Evolutionary conservation across 2,888 invertebrate species (phyloP), one percentile per base, ranked within the genome.

Genomic region (Rugalucina vietnamica): DNA sequence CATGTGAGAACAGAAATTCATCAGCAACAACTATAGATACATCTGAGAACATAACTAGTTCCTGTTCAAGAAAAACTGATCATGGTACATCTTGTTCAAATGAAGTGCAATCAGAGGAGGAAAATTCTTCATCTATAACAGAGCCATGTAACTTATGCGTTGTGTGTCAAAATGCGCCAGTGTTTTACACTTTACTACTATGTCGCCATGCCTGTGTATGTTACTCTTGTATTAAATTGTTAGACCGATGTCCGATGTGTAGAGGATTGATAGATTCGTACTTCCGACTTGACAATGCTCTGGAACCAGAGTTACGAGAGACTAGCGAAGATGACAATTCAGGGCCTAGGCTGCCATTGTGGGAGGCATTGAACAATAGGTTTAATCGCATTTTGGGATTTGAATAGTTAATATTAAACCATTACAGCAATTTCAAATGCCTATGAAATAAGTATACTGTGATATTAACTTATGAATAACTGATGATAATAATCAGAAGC

Each of bases 161-260:
- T 86, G 98, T 98, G 91, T 98, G 98, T 95, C 97, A 97, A 92
- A 96, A 96, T 91, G 97, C 96, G 92, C 97, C 97, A 29, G 96
- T 98, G 76, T 97, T 97, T 0, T 96, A 97, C 88, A 98, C 97
- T 50, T 95, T 98, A 79, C 95, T 98, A 92, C 98, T 98, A 0
- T 98, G 98, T 95, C 94, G 97, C 27, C 98, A 98, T 95, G 97
- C 98, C 4, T 98, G 98, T 92, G 96, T 98, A 50, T 98, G 98
- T 94, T 97, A 97, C 34, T 96, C 96, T 70, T 98, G 98, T 93
- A 97, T 98, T 93, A 96, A 96, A 70, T 97, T 97, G 94, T 95
- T 98, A 89, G 97, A 97, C 94, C 96, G 97, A 90, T 98, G 98
- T 94, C 98, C 98, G 29, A 97, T 98, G 96, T 98, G 98, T 95